These are phyloP conservation scores for Coluber constrictor DNA, from an alignment of 2,797 vertebrate species.

Conservation along the genomic window DNA sequence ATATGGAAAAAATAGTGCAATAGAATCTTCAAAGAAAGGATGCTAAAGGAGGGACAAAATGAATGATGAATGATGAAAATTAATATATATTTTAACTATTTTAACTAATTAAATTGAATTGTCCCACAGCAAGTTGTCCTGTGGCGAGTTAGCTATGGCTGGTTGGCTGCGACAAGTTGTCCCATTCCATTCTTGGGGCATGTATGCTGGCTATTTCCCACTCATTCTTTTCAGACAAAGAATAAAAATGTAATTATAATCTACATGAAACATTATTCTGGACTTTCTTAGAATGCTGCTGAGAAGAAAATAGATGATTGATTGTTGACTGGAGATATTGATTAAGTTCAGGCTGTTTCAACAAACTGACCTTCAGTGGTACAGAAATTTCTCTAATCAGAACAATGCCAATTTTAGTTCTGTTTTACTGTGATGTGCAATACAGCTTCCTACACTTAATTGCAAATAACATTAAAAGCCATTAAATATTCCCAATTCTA, in stretches of 20 bases:
- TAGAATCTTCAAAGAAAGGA: too few relatives aligned
- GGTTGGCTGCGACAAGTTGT: too few relatives aligned
- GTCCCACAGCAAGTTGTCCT: too few relatives aligned
- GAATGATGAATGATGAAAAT: too few relatives aligned
- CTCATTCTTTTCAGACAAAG: not conserved
- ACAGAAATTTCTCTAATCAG: not conserved
- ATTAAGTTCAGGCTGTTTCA: not conserved
- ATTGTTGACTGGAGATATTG: not conserved
- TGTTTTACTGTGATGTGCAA: not conserved
- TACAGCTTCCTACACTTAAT: not conserved
- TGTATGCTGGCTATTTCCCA: not conserved
- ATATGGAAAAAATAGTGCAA: too few relatives aligned
- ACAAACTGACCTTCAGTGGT: not conserved
- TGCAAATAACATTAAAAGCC: not conserved
- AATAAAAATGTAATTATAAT: not conserved
- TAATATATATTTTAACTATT: too few relatives aligned
- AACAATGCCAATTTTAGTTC: not conserved
- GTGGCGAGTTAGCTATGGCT: too few relatives aligned
- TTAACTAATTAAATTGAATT: too few relatives aligned
- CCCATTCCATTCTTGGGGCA: not conserved
- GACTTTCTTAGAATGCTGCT: not conserved
- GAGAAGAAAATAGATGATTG: not conserved
- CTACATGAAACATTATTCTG: not conserved
- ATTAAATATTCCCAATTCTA: not conserved
- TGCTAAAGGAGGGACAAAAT: too few relatives aligned